Evolutionary conservation across 2,113 vertebrate species (phyloP).

Genomic region (Pheucticus melanocephalus): DNA sequence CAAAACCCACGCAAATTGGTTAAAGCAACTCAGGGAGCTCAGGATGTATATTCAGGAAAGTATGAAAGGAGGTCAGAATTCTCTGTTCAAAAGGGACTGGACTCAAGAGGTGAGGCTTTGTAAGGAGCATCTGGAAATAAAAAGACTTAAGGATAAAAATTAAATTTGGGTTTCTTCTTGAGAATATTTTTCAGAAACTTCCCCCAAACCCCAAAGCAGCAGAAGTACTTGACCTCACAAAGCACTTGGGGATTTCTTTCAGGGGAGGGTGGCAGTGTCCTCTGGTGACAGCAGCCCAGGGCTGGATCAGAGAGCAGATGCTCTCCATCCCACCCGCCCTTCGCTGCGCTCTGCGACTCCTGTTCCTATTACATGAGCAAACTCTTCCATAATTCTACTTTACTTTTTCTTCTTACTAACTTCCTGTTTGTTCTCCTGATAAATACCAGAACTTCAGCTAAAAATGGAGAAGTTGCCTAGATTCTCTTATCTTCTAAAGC

Average conservation of each 20-base stretch:
- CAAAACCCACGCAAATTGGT: not conserved
- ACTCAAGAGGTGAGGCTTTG: not conserved
- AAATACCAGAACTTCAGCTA: slow-evolving; percentile 61
- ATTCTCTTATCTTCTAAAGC: slow-evolving; percentile 6
- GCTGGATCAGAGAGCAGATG: not conserved
- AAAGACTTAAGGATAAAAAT: not conserved
- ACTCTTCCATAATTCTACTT: slow-evolving; percentile 27
- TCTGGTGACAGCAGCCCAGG: not conserved
- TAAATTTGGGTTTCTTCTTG: not conserved
- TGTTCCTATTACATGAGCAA: slow-evolving; percentile 1
- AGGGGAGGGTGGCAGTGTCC: not conserved
- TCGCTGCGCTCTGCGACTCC: not conserved
- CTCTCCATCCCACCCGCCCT: not conserved
- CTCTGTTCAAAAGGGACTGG: not conserved
- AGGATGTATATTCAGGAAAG: not conserved
- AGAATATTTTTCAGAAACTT: not conserved
- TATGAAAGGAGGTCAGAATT: not conserved
- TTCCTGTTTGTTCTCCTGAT: slow-evolving; percentile 49
- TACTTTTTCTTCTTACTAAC: slow-evolving; percentile 52
- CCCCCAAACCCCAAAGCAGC: not conserved
- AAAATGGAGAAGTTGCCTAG: slow-evolving; percentile 59
- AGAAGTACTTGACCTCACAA: not conserved
- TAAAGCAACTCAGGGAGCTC: not conserved
- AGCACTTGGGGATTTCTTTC: not conserved
- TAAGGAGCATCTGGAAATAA: not conserved